phyloP scores from a whole-genome alignment of 2,113 vertebrate species.

The Peromyscus polionotus region DNA sequence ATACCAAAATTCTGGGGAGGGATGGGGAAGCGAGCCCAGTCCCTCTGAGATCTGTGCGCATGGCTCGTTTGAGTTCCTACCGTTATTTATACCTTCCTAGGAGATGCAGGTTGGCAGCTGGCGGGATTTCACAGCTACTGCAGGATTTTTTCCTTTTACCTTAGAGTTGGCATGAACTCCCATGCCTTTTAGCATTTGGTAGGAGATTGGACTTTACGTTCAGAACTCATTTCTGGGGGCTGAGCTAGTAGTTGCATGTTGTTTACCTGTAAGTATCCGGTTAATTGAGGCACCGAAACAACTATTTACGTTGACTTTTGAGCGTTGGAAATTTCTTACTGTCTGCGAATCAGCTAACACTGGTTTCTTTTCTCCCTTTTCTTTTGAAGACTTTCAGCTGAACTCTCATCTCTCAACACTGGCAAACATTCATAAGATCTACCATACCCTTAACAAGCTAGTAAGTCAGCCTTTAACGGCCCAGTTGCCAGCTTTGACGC shows the following conservation, averaged over 20 bases:
- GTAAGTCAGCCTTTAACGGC: conserved; percentile 90
- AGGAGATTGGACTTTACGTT: conserved; percentile 51
- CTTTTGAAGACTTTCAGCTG: conserved; percentile 96
- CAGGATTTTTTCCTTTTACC: conserved; percentile 50
- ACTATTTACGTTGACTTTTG: conserved; percentile 31
- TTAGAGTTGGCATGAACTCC: conserved; percentile 58
- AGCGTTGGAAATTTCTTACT: conserved; percentile 29
- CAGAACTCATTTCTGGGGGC: conserved; percentile 47
- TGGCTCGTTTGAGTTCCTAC: conserved; percentile 42
- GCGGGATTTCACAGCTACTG: conserved; percentile 10
- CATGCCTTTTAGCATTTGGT: conserved; percentile 25
- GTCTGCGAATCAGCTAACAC: conserved; percentile 60
- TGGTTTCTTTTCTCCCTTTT: conserved; percentile 61
- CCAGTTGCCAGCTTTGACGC: conserved; percentile 64
- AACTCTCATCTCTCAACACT: conserved; percentile 99
- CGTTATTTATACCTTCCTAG: conserved; percentile 51
- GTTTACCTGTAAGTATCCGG: conserved; percentile 33
- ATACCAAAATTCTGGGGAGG: conserved; percentile 30
- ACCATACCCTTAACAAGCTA: conserved; percentile 99
- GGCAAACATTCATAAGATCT: conserved; percentile 99
- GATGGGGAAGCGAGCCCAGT: background rate
- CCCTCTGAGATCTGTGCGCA: conserved; percentile 35
- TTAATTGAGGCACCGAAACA: conserved; percentile 31
- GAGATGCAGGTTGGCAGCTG: conserved; percentile 36
- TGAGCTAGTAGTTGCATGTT: conserved; percentile 6